Evolutionary conservation across 2,113 vertebrate genomes (phyloP), one percentile per base, ranked within the genome.

Genomic region (Eubucco bourcierii): DNA sequence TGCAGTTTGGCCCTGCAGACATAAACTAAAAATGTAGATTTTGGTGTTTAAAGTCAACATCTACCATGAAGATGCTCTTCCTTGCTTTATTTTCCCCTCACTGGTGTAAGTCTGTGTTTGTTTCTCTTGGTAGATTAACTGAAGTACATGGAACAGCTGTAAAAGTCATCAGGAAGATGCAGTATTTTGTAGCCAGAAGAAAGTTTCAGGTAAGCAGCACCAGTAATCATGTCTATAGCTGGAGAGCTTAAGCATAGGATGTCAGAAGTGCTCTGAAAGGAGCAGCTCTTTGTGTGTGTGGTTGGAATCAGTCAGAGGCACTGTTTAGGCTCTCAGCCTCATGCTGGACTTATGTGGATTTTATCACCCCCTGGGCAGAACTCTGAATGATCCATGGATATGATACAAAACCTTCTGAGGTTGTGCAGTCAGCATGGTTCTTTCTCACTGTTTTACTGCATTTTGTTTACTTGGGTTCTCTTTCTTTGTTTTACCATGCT

Each of bases 141-240:
- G 98, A 98, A 92, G 98, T 98, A 15, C 98, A 99, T 92, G 96
- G 94, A 94, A 98, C 98, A 64, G 98, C 98, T 44, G 97, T 99
- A 74, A 99, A 98, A 97, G 98, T 98, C 84, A 98, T 98, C 46
- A 98, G 98, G 77, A 97, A 98, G 81, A 99, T 98, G 98, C 98
- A 98, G 93, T 98, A 98, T 96, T 99, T 99, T 96, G 98, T 98
- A 87, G 98, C 98, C 84, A 97, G 98, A 84, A 98, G 72, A 95
- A 99, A 98, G 97, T 99, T 99, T 97, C 98, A 99, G 98, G 98
- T 99, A 95, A 95, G 86, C 47, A 90, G 68, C 64, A 44, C 16
- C 16, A 11, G 52, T 55, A 39, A 75, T 46, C 29, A 3, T 28
- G 41, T 56, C 19, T 47, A 46, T 46, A 79, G 44, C 55, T 82